Base-by-base conservation (phyloP, 2,888 invertebrate genomes). In the Diloba caeruleocephala region DNA sequence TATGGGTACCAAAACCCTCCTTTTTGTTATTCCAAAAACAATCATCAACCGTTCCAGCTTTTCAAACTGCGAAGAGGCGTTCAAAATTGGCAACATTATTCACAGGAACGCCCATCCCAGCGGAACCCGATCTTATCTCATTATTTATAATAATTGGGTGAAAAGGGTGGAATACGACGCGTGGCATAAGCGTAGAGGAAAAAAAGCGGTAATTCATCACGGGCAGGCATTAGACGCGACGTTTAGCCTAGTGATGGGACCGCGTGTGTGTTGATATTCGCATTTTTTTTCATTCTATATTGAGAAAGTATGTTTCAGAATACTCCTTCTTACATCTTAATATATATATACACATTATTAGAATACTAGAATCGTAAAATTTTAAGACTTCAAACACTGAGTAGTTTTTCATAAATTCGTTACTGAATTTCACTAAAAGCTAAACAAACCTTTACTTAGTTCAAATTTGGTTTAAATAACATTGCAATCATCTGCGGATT, bases 131-230 rank as follows among this genome's bases (percentile, higher is more conserved):
- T 84, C 74, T 77, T 69, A 67, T 76, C 82, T 83, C 87, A 84
- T 88, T 89, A 89, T 88, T 89, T 85, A 88, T 76, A 86, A 87
- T 89, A 88, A 89, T 89, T 89, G 89, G 88, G 76, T 75, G 80
- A 76, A 53, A 74, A 68, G 71, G 74, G 64, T 71, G 79, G 71
- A 78, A 82, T 54, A 55, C 42, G 79, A 69, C 68, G 71, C 70
- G 75, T 59, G 65, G 59, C 55, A 62, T 56, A 37, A 60, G 51
- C 48, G 44, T 51, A 33, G 44, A 50, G 33, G 34, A 28, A 53
- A 64, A 69, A 71, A 68, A 45, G 50, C 19, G 60, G 71, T 55
- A 72, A 78, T 79, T 76, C 71, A 77, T 84, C 84, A 83, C 55
- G 48, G 46, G 36, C 50, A 48, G 34, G 51, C 36, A 48, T 55